Percentiles rank a stretch among this genome's conserved stretches.
Evolutionary conservation across 2,797 vertebrate genomes (phyloP).

Genomic region (Oceanodroma leucorhoa): DNA sequence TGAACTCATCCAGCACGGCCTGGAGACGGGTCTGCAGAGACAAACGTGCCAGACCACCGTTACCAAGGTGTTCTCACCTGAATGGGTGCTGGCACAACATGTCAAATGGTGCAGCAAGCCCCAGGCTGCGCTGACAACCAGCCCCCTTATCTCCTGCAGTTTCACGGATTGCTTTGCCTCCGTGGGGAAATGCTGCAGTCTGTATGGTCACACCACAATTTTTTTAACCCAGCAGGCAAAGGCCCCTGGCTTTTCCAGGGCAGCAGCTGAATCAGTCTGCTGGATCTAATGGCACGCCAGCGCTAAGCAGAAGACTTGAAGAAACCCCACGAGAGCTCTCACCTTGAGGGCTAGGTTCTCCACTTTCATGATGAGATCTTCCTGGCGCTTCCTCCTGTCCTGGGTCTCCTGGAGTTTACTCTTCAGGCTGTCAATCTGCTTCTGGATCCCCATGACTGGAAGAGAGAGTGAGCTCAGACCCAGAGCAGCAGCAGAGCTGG

Average conservation of each 20-base stretch:
- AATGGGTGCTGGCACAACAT: background rate
- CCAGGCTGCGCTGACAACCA: background rate
- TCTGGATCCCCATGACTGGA: slow-evolving; percentile 92
- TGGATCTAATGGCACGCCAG: background rate
- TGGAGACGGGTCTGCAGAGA: slow-evolving; percentile 89
- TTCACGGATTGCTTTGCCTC: background rate
- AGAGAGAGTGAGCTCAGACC: background rate
- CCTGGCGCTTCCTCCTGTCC: slow-evolving; percentile 93
- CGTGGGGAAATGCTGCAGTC: background rate
- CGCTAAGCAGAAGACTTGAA: background rate
- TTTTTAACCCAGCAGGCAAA: background rate
- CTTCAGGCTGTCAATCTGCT: slow-evolving; percentile 92
- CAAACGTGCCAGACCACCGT: background rate
- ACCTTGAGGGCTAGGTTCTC: slow-evolving; percentile 98
- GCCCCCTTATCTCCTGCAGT: background rate
- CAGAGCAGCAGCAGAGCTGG: background rate
- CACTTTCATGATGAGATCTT: slow-evolving; percentile 97
- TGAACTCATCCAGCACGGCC: slow-evolving; percentile 91
- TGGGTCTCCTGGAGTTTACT: slow-evolving; percentile 94
- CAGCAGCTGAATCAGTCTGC: background rate
- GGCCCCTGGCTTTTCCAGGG: background rate
- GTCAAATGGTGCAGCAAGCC: background rate
- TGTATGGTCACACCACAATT: background rate
- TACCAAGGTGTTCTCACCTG: background rate
- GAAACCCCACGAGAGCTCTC: slow-evolving; percentile 6